A percentile compares a stretch with the other conserved stretches of the same genome.
Evolutionary conservation across 2,113 vertebrate species (phyloP).

Genomic region (Periophthalmodon schlosseri): DNA sequence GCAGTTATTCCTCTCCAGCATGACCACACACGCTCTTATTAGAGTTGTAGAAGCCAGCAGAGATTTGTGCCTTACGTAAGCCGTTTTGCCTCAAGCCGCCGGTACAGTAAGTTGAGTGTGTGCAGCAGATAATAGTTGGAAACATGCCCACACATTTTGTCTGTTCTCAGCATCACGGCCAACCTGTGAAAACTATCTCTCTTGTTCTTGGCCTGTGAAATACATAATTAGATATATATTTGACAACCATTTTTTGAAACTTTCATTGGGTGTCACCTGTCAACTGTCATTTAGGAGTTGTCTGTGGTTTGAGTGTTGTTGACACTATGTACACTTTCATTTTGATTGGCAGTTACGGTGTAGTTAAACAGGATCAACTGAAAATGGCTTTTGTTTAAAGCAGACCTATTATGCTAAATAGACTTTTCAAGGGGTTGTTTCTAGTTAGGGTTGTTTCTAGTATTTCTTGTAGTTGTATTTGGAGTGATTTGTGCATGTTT

Average conservation of each 20-base stretch:
- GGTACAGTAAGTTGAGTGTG: neutral
- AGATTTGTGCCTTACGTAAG: slow-evolving; percentile 47
- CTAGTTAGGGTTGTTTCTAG: too few species aligned
- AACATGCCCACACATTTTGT: slow-evolving; percentile 16
- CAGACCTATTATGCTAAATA: too few species aligned
- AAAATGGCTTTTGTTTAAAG: too few species aligned
- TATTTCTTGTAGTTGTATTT: too few species aligned
- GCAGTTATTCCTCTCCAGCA: slow-evolving; percentile 46
- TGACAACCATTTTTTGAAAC: neutral
- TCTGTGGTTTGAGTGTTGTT: neutral
- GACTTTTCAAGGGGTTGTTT: too few species aligned
- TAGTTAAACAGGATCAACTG: neutral
- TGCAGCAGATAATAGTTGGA: slow-evolving; percentile 31
- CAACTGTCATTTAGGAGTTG: neutral
- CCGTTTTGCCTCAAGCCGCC: slow-evolving; percentile 55
- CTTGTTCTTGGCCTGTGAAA: neutral
- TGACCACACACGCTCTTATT: slow-evolving; percentile 42
- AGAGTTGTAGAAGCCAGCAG: slow-evolving; percentile 35
- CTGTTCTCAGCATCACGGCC: slow-evolving; percentile 18
- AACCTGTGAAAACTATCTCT: slow-evolving; percentile 11
- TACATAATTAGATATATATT: neutral
- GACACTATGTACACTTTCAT: neutral
- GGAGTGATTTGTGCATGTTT: too few species aligned
- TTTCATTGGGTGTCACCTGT: neutral
- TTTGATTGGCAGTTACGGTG: neutral